Base-by-base conservation (phyloP, 2,888 invertebrate species). In the Teleogryllus oceanicus region DNA sequence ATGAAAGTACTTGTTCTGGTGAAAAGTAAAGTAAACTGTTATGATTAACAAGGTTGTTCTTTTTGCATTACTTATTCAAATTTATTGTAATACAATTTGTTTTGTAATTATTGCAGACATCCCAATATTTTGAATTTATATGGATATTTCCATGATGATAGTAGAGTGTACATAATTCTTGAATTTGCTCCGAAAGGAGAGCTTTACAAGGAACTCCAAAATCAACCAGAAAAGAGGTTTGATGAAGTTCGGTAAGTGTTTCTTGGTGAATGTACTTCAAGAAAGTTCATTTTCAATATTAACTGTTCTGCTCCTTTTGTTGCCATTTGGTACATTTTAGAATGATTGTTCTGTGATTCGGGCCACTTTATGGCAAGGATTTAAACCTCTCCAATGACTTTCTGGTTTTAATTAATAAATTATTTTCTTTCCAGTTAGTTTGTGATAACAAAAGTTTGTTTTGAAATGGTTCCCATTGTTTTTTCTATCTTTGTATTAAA, bases 101-200 rank as follows among this genome's bases (percentile, higher is more conserved):
- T 20, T 62, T 62, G 20, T 81, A 83, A 86, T 86, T 76, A 8
- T 37, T 37, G 37, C 84, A 94, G 98, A 77, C 99, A 99, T 88
- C 94, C 94, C 0, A 96, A 99, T 86, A 97, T 99, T 85, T 88
- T 99, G 62, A 92, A 95, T 80, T 91, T 99, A 89, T 97, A 94
- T 86, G 98, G 97, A 0, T 99, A 97, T 86, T 99, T 99, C 85
- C 96, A 98, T 85, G 99, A 99, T 86, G 94, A 94, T 49, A 92
- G 92, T 77, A 90, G 98, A 77, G 95, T 99, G 80, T 99, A 98
- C 88, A 90, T 99, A 82, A 97, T 99, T 83, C 89, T 99, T 81
- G 99, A 99, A 88, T 98, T 94, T 88, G 98, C 98, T 0, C 94
- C 96, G 49, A 92, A 92, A 83, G 94, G 93, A 51, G 94, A 96